Conservation (phyloP, 1,140 invertebrate genomes). For the Zelostemma sp. region DNA sequence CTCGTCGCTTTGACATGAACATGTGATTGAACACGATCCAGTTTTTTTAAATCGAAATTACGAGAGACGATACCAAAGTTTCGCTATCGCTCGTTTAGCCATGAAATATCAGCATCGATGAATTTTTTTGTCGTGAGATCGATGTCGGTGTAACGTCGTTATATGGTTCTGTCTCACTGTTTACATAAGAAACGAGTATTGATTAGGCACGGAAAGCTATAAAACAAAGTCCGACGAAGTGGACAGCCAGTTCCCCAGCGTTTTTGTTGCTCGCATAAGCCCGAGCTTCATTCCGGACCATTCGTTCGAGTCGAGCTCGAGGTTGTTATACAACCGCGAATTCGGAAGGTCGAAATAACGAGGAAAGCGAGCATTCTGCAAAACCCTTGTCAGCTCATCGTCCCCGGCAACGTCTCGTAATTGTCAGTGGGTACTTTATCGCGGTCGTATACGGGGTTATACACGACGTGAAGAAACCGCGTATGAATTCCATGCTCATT, state of each 20-base stretch:
- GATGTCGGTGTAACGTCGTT: neutral
- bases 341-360: conserved; percentile 31
- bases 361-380: conserved; percentile 25
- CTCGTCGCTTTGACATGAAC: neutral
- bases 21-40: neutral
- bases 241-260: conserved; percentile 4
- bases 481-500: conserved; percentile 37
- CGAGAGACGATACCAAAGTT: neutral
- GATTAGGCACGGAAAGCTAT: conserved; percentile 5
- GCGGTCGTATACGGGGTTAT: conserved; percentile 24
- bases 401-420: conserved; percentile 24
- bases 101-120: neutral
- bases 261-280: conserved; percentile 10
- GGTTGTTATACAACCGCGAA: conserved; percentile 38
- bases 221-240: conserved; percentile 6
- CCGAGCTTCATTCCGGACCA: conserved; percentile 9
- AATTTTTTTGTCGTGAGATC: neutral
- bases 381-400: conserved; percentile 43
- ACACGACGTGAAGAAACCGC: conserved; percentile 26
- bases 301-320: conserved; percentile 15
- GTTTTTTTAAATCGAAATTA: neutral
- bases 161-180: neutral
- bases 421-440: conserved; percentile 36
- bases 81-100: too few relatives aligned
- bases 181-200: conserved; percentile 8